Base-by-base conservation (phyloP, 2,888 invertebrate species). In the Troglohyphantes excavatus region DNA sequence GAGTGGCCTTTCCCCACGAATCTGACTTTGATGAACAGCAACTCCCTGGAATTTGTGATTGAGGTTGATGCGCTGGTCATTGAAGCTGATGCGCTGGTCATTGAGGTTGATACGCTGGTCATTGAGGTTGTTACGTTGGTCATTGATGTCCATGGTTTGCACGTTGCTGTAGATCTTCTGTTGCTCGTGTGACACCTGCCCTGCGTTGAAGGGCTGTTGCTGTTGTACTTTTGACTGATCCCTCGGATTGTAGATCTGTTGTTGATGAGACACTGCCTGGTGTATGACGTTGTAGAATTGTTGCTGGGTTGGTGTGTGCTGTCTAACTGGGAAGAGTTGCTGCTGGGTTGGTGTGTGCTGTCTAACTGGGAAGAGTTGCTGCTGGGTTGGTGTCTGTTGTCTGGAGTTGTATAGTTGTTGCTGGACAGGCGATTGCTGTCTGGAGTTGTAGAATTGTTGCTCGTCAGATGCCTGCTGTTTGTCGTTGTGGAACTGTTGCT, bases 211-310 rank as follows among this genome's bases (percentile, higher is more conserved):
- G 26, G 65, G 27, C 21, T 46, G 39, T 9, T 78, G 39, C 53
- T 53, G 53, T n/a, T 53, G 53, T 2, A 21, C 23, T 26, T 78
- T 39, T 9, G 7, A 13, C 3, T 39, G 39, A 39, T 39, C 13
- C 3, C 39, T 39, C 9, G 39, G 39, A 39, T 39, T 13, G 1
- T 39, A 11, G 0, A 19, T 7, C 19, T 61, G 61, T 17, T 61
- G 61, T 61, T 61, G 61, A 7, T 70, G 70, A 21, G 23, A 19
- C 9, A 46, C 13, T 46, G 33, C 26, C 19, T 81, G 68, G 7
- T 67, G 67, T n/a, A 26, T 78, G 3, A 59, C 26, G 17, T 72
- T 46, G 39, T 59, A 82, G 21, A 73, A 63, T 26, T 46, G 61
- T 27, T 65, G 63, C 23, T 65, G 43, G 2, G 39, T 13, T 6